These are phyloP conservation scores for Pseudochirops corinnae DNA, from an alignment of 2,797 vertebrate species.

Conservation along the genomic window DNA sequence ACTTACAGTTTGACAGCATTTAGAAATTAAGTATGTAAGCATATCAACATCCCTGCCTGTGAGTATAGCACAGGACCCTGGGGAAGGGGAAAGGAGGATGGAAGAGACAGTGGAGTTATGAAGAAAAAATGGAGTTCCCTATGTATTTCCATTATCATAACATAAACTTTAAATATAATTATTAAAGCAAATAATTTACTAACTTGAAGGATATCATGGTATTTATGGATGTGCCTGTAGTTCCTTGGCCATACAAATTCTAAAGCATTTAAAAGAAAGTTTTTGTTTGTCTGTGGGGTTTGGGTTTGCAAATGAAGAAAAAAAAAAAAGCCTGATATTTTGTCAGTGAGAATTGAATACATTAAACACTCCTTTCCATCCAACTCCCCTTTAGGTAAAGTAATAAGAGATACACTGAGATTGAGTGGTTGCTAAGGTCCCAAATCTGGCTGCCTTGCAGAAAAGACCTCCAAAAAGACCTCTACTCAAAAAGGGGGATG, in stretches of 20 bases:
- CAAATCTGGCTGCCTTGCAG: neutral
- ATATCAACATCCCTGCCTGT: neutral
- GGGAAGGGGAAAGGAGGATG: conserved; percentile 16
- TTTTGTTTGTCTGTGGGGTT: neutral
- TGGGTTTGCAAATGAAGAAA: neutral
- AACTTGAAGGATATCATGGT: neutral
- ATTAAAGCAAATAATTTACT: conserved; percentile 38
- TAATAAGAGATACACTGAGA: neutral
- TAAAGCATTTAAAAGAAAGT: conserved; percentile 43
- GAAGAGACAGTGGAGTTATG: neutral
- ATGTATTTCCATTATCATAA: conserved; percentile 14
- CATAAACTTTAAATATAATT: neutral
- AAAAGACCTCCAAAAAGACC: neutral
- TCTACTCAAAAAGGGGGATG: neutral
- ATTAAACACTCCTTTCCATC: neutral
- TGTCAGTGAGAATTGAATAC: neutral
- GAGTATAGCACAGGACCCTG: conserved; percentile 42
- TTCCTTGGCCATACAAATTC: neutral
- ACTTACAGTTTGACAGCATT: conserved; percentile 60
- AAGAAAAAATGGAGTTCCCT: neutral
- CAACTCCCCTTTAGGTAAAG: neutral
- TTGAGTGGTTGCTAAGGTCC: neutral
- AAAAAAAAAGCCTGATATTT: neutral
- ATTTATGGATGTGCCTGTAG: neutral
- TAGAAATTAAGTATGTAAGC: conserved; percentile 43